phyloP scores from a whole-genome alignment of 2,888 invertebrate genomes.

The Oxytorus armatus region DNA sequence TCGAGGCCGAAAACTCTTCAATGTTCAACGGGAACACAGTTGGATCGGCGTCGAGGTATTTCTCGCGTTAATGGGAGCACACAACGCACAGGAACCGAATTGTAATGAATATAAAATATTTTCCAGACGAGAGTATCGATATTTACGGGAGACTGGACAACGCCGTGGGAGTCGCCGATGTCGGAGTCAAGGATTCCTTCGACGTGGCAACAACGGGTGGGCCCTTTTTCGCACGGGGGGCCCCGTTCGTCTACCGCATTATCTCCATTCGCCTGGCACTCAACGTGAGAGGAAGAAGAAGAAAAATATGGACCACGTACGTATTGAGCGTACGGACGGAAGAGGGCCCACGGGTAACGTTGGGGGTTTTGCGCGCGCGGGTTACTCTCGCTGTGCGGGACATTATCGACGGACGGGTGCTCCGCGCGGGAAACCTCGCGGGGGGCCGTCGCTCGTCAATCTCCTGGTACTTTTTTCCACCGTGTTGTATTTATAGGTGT shows the following conservation, averaged over 20 bases:
- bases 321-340: conserved; percentile 14
- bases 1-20: conserved; percentile 46
- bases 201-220: conserved; percentile 68
- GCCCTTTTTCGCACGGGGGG: conserved; percentile 72
- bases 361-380: conserved; percentile 56
- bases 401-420: conserved; percentile 83
- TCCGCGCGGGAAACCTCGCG: conserved; percentile 82
- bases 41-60: conserved; percentile 30
- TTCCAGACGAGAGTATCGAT: conserved; percentile 78
- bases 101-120: conserved; percentile 58
- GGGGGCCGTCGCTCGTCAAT: conserved; percentile 78
- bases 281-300: conserved; percentile 50
- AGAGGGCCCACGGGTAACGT: conserved; percentile 23
- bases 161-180: conserved; percentile 68
- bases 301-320: background rate
- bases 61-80: conserved; percentile 4
- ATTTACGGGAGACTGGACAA: conserved; percentile 83
- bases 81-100: conserved; percentile 2
- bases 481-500: background rate
- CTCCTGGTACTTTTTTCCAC: conserved; percentile 7
- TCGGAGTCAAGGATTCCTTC: conserved; percentile 74
- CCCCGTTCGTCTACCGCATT: conserved; percentile 48
- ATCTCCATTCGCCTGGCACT: background rate
- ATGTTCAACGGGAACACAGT: conserved; percentile 40
- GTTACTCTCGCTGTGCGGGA: conserved; percentile 69